Percentiles rank a stretch among this genome's conserved stretches.
Conservation (phyloP, 2,888 invertebrate species). For the Harpalus rubripes region DNA sequence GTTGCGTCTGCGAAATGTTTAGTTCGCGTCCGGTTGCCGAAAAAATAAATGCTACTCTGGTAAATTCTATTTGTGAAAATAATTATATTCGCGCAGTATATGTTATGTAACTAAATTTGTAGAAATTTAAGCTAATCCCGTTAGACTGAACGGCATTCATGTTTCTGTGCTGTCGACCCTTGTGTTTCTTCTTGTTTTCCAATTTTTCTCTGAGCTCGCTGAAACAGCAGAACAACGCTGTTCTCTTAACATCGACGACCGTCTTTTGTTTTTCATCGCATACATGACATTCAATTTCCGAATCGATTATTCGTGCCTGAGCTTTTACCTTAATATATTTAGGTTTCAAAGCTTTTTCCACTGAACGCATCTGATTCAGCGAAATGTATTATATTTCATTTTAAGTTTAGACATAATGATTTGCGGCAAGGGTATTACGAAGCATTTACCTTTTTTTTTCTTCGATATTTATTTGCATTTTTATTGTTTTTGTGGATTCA, state of each 20-base stretch:
- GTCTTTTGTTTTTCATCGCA: slow-evolving; percentile 45
- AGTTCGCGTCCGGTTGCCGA: no score
- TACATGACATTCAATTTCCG: slow-evolving; percentile 63
- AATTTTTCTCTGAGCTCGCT: slow-evolving; percentile 30
- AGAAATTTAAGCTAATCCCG: no score
- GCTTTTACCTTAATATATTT: slow-evolving; percentile 62
- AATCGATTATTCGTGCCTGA: slow-evolving; percentile 54
- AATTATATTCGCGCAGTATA: no score
- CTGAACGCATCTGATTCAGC: slow-evolving; percentile 55
- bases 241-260: slow-evolving; percentile 37
- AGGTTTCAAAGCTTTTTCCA: slow-evolving; percentile 52
- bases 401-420: slow-evolving; percentile 10
- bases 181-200: neutral
- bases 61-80: no score
- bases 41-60: no score
- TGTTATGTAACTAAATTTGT: no score
- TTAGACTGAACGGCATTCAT: neutral
- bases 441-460: neutral
- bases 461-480: neutral
- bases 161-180: neutral
- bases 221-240: slow-evolving; percentile 30
- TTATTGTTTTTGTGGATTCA: slow-evolving; percentile 8
- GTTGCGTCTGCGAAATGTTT: no score
- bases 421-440: slow-evolving; percentile 1
- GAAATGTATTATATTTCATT: slow-evolving; percentile 33